A percentile compares a stretch with the other conserved stretches of the same genome.
Conservation (phyloP, 2,888 invertebrate genomes). For the Rhynchonema sp. region DNA sequence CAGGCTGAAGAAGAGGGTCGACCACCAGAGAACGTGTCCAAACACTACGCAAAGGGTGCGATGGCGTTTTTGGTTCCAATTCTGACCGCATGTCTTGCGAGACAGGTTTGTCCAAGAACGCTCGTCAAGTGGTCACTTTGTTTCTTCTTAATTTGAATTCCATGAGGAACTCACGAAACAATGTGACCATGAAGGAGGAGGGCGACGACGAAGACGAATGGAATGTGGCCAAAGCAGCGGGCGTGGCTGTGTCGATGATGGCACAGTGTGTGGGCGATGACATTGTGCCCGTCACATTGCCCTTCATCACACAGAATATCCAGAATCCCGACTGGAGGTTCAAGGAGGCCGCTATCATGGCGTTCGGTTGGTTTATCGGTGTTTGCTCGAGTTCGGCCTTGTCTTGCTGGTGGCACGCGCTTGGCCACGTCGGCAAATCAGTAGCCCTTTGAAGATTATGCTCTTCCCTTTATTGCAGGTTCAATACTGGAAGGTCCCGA, state of each 20-base stretch:
- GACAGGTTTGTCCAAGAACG: slow-evolving; percentile 42
- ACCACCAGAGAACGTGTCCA: slow-evolving; percentile 73
- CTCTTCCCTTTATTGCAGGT: no score
- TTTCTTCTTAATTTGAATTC: no score
- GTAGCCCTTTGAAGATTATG: neutral
- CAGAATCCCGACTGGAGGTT: slow-evolving; percentile 44
- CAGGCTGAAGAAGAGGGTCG: slow-evolving; percentile 70
- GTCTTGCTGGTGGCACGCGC: neutral
- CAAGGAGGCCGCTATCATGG: slow-evolving; percentile 86
- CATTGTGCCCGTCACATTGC: slow-evolving; percentile 80
- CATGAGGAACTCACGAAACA: no score
- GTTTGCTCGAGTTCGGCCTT: no score
- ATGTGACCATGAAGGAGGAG: slow-evolving; percentile 39
- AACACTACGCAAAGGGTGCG: slow-evolving; percentile 95
- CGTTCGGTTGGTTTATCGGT: slow-evolving; percentile 48
- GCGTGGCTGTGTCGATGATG: slow-evolving; percentile 90
- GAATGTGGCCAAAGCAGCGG: slow-evolving; percentile 98
- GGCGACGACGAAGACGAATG: slow-evolving; percentile 95
- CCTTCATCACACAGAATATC: slow-evolving; percentile 86
- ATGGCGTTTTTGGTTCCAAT: slow-evolving; percentile 82
- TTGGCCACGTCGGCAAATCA: neutral
- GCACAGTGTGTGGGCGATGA: slow-evolving; percentile 92
- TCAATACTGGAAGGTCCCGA: slow-evolving; percentile 75
- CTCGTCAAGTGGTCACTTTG: neutral
- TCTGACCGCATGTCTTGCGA: slow-evolving; percentile 73